These are phyloP conservation scores for Anastatus disparis DNA, from an alignment of 1,140 invertebrate genomes.

Conservation along the genomic window DNA sequence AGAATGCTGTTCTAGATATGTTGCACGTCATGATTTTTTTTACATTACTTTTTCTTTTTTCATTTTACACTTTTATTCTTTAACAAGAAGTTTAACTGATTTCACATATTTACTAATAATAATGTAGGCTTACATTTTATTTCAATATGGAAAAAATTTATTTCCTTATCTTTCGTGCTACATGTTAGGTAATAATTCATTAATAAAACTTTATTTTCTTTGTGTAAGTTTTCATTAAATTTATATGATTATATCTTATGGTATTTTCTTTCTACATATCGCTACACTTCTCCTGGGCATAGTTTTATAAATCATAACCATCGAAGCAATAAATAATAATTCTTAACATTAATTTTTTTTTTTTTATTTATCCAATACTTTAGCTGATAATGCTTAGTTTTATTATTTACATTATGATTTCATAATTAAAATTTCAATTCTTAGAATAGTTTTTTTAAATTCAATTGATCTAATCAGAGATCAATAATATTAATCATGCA, in stretches of 20 bases:
- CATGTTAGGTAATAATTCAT: neutral
- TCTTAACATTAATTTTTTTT: neutral
- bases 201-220: neutral
- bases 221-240: neutral
- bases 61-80: neutral
- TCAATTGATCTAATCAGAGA: too few relatives aligned
- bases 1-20: slow-evolving; percentile 24
- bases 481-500: too few relatives aligned
- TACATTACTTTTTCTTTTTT: neutral
- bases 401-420: neutral
- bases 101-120: neutral
- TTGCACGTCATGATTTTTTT: slow-evolving; percentile 16
- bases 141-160: neutral
- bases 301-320: slow-evolving; percentile 34
- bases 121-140: neutral
- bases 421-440: neutral
- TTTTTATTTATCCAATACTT: neutral
- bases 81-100: slow-evolving; percentile 20
- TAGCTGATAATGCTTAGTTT: neutral
- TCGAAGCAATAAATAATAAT: too few relatives aligned
- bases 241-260: slow-evolving; percentile 48
- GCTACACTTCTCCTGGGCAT: slow-evolving; percentile 50
- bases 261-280: slow-evolving; percentile 60
- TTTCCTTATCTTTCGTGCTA: neutral
- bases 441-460: slow-evolving; percentile 1